These are phyloP conservation scores for Sebastes kiyomatsui DNA, from an alignment of 2,797 vertebrate species.

Conservation along the genomic window DNA sequence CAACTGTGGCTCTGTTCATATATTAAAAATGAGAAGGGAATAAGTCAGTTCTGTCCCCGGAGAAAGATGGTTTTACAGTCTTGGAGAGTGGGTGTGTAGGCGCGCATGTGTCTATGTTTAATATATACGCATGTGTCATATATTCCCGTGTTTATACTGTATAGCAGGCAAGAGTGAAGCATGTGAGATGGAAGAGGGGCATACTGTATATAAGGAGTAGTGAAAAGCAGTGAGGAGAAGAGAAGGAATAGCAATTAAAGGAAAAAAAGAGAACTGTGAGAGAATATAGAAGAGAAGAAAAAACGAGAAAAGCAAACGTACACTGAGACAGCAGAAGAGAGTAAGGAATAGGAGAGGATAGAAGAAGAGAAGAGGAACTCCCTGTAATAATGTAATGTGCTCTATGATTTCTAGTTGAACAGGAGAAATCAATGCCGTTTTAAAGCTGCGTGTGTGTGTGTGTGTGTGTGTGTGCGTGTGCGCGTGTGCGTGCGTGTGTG, in stretches of 20 bases:
- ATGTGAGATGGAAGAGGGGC: background rate
- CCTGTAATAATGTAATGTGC: constrained; percentile 41
- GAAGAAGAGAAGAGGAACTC: background rate
- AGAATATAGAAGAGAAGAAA: background rate
- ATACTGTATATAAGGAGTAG: background rate
- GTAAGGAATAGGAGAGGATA: background rate
- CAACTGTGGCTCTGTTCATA: constrained; percentile 46
- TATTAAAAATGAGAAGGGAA: constrained; percentile 55
- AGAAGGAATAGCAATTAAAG: background rate
- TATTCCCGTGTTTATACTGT: constrained; percentile 13
- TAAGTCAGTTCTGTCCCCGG: constrained; percentile 47
- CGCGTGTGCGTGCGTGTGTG: background rate
- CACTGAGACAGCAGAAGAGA: background rate
- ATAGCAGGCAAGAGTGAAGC: constrained; percentile 22
- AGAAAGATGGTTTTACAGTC: constrained; percentile 26
- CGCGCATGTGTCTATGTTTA: background rate
- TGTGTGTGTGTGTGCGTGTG: background rate
- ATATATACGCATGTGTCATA: background rate
- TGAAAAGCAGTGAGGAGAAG: background rate
- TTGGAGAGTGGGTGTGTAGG: background rate
- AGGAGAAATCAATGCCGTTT: constrained; percentile 50
- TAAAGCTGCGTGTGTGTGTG: constrained; percentile 1
- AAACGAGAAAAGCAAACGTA: background rate
- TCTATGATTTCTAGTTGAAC: constrained; percentile 40
- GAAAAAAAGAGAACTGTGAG: background rate